These are phyloP conservation scores for Poeciliopsis turrubarensis DNA, from an alignment of 2,113 vertebrate genomes.

Conservation along the genomic window DNA sequence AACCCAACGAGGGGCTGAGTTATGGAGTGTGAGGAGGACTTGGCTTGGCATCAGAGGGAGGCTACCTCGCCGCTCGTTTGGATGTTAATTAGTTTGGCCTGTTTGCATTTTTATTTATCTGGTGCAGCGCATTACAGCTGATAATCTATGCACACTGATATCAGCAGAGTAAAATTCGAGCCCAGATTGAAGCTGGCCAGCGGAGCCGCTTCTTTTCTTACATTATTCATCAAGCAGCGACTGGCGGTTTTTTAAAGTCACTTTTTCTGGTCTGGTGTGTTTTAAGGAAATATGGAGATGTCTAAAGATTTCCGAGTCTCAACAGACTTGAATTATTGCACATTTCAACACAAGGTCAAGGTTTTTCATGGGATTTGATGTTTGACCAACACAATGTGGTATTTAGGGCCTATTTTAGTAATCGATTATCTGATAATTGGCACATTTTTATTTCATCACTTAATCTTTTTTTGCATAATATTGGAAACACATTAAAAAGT, in stretches of 20 bases:
- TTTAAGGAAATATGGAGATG: constrained; percentile 24
- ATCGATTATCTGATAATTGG: too few species aligned
- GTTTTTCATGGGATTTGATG: neutral
- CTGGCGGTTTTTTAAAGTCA: constrained; percentile 56
- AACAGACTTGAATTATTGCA: neutral
- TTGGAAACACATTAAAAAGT: too few species aligned
- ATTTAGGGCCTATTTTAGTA: too few species aligned
- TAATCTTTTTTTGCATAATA: too few species aligned
- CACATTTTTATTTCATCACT: too few species aligned
- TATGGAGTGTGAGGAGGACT: constrained; percentile 58
- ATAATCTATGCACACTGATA: constrained; percentile 70
- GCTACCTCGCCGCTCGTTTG: constrained; percentile 49
- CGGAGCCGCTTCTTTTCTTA: constrained; percentile 40
- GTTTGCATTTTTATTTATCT: constrained; percentile 70
- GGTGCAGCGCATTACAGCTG: constrained; percentile 44
- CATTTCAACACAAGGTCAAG: neutral
- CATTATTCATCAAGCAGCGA: constrained; percentile 67
- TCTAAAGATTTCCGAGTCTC: constrained; percentile 18
- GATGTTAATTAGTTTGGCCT: constrained; percentile 76
- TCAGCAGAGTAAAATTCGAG: constrained; percentile 47
- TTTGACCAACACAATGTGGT: neutral
- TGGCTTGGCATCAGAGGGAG: constrained; percentile 59
- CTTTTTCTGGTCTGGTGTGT: constrained; percentile 39
- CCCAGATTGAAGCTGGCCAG: constrained; percentile 41
- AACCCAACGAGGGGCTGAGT: constrained; percentile 56